phyloP scores from a whole-genome alignment of 2,888 invertebrate genomes.

The Catocala fraxini region DNA sequence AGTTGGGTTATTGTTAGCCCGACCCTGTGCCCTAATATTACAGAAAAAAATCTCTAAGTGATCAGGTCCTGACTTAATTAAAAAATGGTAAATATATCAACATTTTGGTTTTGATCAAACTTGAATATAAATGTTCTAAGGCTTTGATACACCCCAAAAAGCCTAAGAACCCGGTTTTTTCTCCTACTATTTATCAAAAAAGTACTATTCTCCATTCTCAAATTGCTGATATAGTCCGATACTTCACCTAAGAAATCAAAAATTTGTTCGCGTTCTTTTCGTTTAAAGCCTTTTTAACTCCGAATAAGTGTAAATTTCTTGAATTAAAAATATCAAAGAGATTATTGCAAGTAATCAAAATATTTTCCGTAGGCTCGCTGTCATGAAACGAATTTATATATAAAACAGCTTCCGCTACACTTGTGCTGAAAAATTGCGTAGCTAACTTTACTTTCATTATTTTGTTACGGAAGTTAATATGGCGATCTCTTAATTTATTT shows the following conservation, averaged over 20 bases:
- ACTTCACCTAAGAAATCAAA: background rate
- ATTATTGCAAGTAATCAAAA: conserved; percentile 1
- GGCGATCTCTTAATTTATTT: background rate
- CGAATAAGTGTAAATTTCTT: background rate
- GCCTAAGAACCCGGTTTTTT: conserved; percentile 6
- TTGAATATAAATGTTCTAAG: conserved; percentile 3
- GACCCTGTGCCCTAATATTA: conserved; percentile 20
- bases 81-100: conserved; percentile 2
- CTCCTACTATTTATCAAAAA: conserved; percentile 3
- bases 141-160: conserved; percentile 6
- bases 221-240: too few species aligned
- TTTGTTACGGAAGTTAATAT: background rate
- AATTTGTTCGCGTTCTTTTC: background rate
- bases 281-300: conserved; percentile 2
- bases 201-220: too few species aligned
- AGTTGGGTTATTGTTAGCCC: conserved; percentile 22
- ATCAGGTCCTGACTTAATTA: conserved; percentile 11
- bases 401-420: conserved; percentile 4
- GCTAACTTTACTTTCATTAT: too few species aligned
- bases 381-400: background rate
- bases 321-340: conserved; percentile 7
- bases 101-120: background rate
- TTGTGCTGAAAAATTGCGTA: conserved; percentile 1
- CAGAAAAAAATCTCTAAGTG: conserved; percentile 15
- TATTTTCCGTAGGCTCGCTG: background rate